Percentiles rank a stretch among this genome's conserved stretches.
These are phyloP conservation scores for Hirtodrosophila histrioides DNA, from an alignment of 2,888 invertebrate genomes.

Conservation along the genomic window DNA sequence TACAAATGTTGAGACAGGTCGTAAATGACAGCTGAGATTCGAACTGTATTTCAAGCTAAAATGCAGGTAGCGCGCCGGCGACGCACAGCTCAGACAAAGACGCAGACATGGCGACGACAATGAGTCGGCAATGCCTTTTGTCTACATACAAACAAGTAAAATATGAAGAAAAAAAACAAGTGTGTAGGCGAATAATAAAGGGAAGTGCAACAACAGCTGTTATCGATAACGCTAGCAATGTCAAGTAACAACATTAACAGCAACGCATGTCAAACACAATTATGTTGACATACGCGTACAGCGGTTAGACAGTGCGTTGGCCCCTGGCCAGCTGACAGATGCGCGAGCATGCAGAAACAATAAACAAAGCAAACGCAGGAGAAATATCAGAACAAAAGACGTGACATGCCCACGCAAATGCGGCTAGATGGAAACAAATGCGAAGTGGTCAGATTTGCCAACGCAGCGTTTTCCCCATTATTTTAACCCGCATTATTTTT, in stretches of 20 bases:
- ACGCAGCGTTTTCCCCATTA: no score
- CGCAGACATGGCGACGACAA: conserved; percentile 53
- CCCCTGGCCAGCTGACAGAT: conserved; percentile 35
- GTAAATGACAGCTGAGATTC: conserved; percentile 38
- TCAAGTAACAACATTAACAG: conserved; percentile 35
- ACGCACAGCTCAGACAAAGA: conserved; percentile 27
- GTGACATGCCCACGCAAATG: conserved; percentile 20
- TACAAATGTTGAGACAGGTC: conserved; percentile 60
- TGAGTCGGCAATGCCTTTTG: conserved; percentile 48
- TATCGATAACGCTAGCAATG: conserved; percentile 38
- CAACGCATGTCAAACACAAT: conserved; percentile 36
- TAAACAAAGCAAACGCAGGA: conserved; percentile 50
- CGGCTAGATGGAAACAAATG: conserved; percentile 27
- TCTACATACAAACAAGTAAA: conserved; percentile 16
- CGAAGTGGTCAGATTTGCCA: conserved; percentile 5
- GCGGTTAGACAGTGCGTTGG: conserved; percentile 48
- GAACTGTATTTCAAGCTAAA: conserved; percentile 38
- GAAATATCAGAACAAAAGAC: conserved; percentile 38
- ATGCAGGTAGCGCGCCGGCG: conserved; percentile 43
- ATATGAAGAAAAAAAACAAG: conserved; percentile 16
- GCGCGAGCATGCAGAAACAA: conserved; percentile 35
- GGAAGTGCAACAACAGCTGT: conserved; percentile 33
- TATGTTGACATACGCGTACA: conserved; percentile 32
- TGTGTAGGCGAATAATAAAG: conserved; percentile 17
- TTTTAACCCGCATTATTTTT: no score